Base-by-base conservation (phyloP, 2,113 vertebrate genomes). In the Pycnonotus jocosus region DNA sequence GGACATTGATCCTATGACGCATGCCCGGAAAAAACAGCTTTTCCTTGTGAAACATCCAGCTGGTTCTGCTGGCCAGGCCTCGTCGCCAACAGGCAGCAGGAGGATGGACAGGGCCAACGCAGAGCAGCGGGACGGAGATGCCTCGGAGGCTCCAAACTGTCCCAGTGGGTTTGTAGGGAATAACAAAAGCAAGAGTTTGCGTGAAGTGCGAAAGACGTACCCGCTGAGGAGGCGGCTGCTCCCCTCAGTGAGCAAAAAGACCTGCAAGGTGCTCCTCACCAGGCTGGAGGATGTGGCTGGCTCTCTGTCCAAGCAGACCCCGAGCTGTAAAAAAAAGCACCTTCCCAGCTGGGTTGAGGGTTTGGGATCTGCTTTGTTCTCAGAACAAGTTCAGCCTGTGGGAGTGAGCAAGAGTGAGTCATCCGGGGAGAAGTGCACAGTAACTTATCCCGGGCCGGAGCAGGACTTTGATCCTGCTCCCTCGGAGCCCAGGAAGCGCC, bases 241-340 rank as follows among this genome's bases (percentile, higher is more conserved):
- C 38, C 97, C 97, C 51, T 92, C 97, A 0, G 97, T 97, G 79
- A 98, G 96, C 93, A 98, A 98, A 80, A 98, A 98, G 94, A 98
- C 98, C 95, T 99, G 99, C 86, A 98, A 99, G 38, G 99, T 99
- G 82, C 95, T 99, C 50, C 98, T 99, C 90, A 99, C 99, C 50
- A 98, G 99, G 85, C 96, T 99, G 88, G 99, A 99, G 88, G 98
- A 97, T 65, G 98, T 98, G 66, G 96, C 98, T 0, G 97, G 97
- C 12, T 98, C 98, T 6, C 89, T 97, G 62, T 97, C 98, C 1
- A 96, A 98, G 30, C 98, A 98, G 83, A 89, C 57, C 54, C 94
- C 66, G 4, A 92, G 93, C 95, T 97, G 93, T 94, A 94, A 62
- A 91, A 97, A 61, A 91, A 98, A 91, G 91, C 97, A 93, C 72